A percentile compares a stretch with the other conserved stretches of the same genome.
Evolutionary conservation across 2,888 invertebrate species (phyloP).

Genomic region (Notodonta dromedarius): DNA sequence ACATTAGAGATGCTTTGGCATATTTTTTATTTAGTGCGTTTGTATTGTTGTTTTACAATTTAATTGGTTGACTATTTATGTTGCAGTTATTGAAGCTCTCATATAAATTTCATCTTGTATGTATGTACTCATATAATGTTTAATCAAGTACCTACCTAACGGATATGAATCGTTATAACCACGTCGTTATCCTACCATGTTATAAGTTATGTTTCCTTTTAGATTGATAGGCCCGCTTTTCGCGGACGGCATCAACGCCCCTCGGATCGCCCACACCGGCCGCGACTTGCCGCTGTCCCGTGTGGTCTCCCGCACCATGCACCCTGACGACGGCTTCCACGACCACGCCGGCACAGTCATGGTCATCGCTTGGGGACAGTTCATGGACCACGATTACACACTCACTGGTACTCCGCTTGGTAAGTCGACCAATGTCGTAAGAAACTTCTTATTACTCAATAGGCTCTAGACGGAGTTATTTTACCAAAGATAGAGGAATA

Average conservation of each 20-base stretch:
- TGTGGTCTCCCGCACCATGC: slow-evolving; percentile 95
- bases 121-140: too few species aligned
- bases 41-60: too few species aligned
- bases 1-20: too few species aligned
- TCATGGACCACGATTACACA: slow-evolving; percentile 97
- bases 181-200: not conserved
- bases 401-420: slow-evolving; percentile 94
- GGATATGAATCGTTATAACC: not conserved
- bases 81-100: too few species aligned
- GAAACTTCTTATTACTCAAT: too few species aligned
- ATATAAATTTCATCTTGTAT: too few species aligned
- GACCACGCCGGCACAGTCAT: slow-evolving; percentile 97
- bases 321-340: slow-evolving; percentile 96
- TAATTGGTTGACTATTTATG: too few species aligned
- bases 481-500: too few species aligned
- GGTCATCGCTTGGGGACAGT: slow-evolving; percentile 97
- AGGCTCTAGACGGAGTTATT: too few species aligned
- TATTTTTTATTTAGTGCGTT: too few species aligned
- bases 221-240: slow-evolving; percentile 92
- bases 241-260: slow-evolving; percentile 93
- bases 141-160: not conserved
- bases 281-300: slow-evolving; percentile 91
- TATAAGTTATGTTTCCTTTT: slow-evolving; percentile 24
- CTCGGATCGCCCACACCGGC: slow-evolving; percentile 91
- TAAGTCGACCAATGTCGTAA: slow-evolving; percentile 59